Evolutionary conservation across 2,888 invertebrate genomes (phyloP).

Genomic region (Agonopterix alstromeriana): DNA sequence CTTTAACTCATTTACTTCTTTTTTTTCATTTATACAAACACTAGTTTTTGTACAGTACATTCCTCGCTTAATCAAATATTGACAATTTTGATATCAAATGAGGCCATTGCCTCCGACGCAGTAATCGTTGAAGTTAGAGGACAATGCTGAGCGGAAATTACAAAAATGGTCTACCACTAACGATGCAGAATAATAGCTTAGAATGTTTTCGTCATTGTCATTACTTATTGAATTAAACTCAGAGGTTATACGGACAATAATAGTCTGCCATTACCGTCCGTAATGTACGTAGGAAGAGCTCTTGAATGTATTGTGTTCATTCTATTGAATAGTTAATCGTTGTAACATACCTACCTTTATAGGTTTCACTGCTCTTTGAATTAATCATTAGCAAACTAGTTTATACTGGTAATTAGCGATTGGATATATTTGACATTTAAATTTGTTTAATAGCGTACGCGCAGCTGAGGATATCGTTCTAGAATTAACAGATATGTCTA

Average conservation of each 20-base stretch:
- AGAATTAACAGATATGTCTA: no score
- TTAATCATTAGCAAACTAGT: no score
- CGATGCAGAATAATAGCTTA: constrained; percentile 8
- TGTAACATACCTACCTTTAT: background rate
- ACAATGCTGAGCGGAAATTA: constrained; percentile 36
- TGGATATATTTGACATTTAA: no score
- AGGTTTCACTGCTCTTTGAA: no score
- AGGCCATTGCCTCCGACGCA: constrained; percentile 38
- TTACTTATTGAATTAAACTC: constrained; percentile 13
- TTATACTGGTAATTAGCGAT: no score
- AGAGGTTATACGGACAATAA: constrained; percentile 18
- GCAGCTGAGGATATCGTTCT: no score
- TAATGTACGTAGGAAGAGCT: constrained; percentile 16
- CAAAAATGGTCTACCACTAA: constrained; percentile 28
- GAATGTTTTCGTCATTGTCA: constrained; percentile 7
- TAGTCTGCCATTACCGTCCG: constrained; percentile 13
- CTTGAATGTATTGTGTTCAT: constrained; percentile 21
- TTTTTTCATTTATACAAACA: constrained; percentile 27
- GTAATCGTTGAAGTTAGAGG: constrained; percentile 27
- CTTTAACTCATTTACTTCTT: constrained; percentile 28
- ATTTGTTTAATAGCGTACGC: no score
- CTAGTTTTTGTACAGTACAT: constrained; percentile 28
- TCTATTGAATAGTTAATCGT: constrained; percentile 15
- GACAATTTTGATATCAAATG: constrained; percentile 30
- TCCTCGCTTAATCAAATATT: constrained; percentile 43